phyloP scores from a whole-genome alignment of 1,140 invertebrate species.

The Drosophila pectinifera region DNA sequence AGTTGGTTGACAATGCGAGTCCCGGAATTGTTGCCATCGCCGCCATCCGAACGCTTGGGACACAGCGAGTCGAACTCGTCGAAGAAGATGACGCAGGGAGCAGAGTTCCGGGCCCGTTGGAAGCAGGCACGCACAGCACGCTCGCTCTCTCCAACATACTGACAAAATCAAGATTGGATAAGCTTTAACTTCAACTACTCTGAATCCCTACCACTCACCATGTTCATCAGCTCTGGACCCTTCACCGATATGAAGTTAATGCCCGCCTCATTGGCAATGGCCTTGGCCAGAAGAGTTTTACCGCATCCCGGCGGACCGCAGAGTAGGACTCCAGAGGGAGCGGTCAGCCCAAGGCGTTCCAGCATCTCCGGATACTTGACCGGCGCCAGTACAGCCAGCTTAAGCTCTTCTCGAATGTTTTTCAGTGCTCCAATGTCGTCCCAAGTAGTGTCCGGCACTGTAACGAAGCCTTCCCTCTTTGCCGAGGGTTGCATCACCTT shows the following conservation, averaged over 20 bases:
- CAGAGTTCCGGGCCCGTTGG: slow-evolving; percentile 95
- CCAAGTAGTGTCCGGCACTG: slow-evolving; percentile 98
- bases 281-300: slow-evolving; percentile 96
- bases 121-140: slow-evolving; percentile 97
- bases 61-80: slow-evolving; percentile 99
- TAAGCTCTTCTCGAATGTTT: slow-evolving; percentile 94
- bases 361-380: slow-evolving; percentile 94
- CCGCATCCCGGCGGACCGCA: slow-evolving; percentile 97
- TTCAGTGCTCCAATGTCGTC: slow-evolving; percentile 97
- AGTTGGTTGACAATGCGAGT: slow-evolving; percentile 98
- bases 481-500: slow-evolving; percentile 95
- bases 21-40: slow-evolving; percentile 89
- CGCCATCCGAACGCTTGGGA: slow-evolving; percentile 92
- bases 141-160: slow-evolving; percentile 99
- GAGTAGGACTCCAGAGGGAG: slow-evolving; percentile 94
- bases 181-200: too few species aligned
- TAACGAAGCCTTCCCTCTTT: slow-evolving; percentile 98
- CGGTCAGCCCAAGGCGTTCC: slow-evolving; percentile 90
- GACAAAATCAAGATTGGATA: background rate
- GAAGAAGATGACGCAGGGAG: slow-evolving; percentile 99
- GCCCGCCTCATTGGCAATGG: slow-evolving; percentile 97
- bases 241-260: slow-evolving; percentile 99
- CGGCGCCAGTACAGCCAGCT: slow-evolving; percentile 96
- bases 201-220: slow-evolving; percentile 87
- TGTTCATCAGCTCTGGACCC: slow-evolving; percentile 97